Evolutionary conservation across 1,140 invertebrate species (phyloP).

Genomic region (Monochamus saltuarius): DNA sequence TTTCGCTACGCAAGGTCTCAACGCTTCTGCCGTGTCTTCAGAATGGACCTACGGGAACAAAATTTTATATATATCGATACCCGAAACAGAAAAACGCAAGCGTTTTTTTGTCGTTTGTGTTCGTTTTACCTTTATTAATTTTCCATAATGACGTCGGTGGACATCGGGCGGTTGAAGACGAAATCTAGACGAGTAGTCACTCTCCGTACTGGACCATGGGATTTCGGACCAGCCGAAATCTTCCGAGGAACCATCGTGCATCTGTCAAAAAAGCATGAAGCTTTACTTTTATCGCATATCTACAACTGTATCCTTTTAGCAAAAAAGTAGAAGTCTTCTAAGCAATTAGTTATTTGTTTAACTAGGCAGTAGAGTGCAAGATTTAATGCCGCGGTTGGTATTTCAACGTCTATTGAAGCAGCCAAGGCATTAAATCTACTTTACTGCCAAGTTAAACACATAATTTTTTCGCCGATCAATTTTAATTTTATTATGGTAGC

Average conservation of each 20-base stretch:
- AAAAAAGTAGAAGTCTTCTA: too few relatives aligned
- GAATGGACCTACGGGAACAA: constrained; percentile 55
- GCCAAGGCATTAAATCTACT: too few relatives aligned
- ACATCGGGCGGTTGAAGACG: constrained; percentile 42
- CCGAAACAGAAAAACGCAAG: not conserved
- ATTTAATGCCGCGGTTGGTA: too few relatives aligned
- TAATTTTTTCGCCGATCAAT: too few relatives aligned
- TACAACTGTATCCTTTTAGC: too few relatives aligned
- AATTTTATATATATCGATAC: not conserved
- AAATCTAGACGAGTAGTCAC: constrained; percentile 41
- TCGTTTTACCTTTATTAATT: constrained; percentile 39
- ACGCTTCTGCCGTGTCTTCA: constrained; percentile 56
- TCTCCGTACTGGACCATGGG: constrained; percentile 48
- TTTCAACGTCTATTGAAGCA: too few relatives aligned
- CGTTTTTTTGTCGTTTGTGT: not conserved
- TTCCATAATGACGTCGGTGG: constrained; percentile 30
- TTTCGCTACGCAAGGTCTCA: constrained; percentile 71
- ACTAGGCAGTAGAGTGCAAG: too few relatives aligned
- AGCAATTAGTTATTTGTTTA: too few relatives aligned
- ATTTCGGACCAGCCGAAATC: constrained; percentile 49
- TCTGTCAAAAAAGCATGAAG: constrained; percentile 31
- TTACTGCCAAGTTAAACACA: too few relatives aligned
- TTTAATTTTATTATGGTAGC: too few relatives aligned
- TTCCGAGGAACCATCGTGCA: constrained; percentile 47
- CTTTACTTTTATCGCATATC: not conserved